phyloP scores from a whole-genome alignment of 1,140 invertebrate genomes.

The Diploscapter pachys region DNA sequence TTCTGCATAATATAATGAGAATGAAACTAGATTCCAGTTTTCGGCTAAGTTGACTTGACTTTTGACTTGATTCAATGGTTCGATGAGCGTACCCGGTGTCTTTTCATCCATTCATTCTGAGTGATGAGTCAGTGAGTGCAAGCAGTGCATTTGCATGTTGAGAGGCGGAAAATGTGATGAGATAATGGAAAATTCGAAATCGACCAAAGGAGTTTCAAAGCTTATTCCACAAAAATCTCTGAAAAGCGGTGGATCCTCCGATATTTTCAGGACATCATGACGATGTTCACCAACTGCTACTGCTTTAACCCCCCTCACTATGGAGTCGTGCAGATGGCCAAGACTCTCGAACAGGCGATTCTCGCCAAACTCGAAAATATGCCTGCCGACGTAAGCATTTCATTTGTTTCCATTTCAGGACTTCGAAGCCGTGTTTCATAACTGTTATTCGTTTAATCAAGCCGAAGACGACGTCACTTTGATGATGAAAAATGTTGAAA shows the following conservation, averaged over 20 bases:
- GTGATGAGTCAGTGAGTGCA: too few species aligned
- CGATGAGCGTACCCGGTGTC: neutral
- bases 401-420: conserved; percentile 69
- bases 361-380: conserved; percentile 86
- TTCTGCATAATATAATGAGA: too few species aligned
- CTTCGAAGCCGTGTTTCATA: conserved; percentile 96
- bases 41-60: neutral
- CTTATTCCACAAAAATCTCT: too few species aligned
- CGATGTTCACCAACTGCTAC: conserved; percentile 98
- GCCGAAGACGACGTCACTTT: conserved; percentile 91
- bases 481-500: conserved; percentile 68
- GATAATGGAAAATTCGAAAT: too few species aligned
- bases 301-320: conserved; percentile 93
- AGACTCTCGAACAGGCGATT: conserved; percentile 91
- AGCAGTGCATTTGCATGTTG: too few species aligned
- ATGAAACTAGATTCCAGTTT: neutral
- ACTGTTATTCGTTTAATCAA: conserved; percentile 98
- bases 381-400: conserved; percentile 63
- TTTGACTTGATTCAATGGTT: conserved; percentile 2
- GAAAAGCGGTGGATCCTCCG: too few species aligned
- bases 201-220: too few species aligned
- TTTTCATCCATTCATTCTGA: too few species aligned
- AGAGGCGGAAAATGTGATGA: too few species aligned
- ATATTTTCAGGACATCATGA: conserved; percentile 77
- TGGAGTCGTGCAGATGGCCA: conserved; percentile 97